Conservation (phyloP, 1,140 invertebrate species). For the Thalassaphorura encarpata region DNA sequence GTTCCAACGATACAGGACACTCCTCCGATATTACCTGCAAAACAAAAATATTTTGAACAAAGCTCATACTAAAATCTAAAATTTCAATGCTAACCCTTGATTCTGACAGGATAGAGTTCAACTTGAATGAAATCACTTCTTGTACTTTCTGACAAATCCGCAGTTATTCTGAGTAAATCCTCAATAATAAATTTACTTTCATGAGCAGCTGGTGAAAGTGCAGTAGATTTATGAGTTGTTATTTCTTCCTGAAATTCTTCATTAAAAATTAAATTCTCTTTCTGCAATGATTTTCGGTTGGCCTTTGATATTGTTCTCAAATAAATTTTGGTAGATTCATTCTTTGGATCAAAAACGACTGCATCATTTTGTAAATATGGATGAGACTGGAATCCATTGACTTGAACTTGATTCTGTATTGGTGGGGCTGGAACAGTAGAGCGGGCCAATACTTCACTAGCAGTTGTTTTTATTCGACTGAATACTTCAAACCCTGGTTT, state of each 20-base stretch:
- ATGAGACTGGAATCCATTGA: too few relatives aligned
- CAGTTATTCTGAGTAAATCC: conserved; percentile 22
- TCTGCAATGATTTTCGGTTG: conserved; percentile 19
- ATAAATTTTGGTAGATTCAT: conserved; percentile 23
- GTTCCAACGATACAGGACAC: conserved; percentile 44
- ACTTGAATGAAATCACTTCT: conserved; percentile 11
- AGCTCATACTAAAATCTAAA: not conserved
- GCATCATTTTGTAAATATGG: conserved; percentile 8
- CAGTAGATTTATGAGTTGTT: conserved; percentile 7
- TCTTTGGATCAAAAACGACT: conserved; percentile 26
- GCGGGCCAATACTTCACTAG: too few relatives aligned
- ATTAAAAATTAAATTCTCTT: not conserved
- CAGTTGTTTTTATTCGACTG: too few relatives aligned
- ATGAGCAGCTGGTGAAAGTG: conserved; percentile 1
- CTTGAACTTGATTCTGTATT: too few relatives aligned
- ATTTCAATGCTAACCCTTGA: conserved; percentile 17
- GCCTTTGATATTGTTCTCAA: conserved; percentile 17
- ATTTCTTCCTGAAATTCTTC: conserved; percentile 31
- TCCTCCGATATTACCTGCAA: conserved; percentile 32
- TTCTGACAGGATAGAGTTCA: conserved; percentile 16
- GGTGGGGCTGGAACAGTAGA: too few relatives aligned
- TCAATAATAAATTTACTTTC: conserved; percentile 10
- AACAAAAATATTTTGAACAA: not conserved
- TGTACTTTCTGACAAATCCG: not conserved
- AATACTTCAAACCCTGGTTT: too few relatives aligned